These are phyloP conservation scores for Mormyrops boulengeri DNA, from an alignment of 2,797 vertebrate species.

Conservation along the genomic window DNA sequence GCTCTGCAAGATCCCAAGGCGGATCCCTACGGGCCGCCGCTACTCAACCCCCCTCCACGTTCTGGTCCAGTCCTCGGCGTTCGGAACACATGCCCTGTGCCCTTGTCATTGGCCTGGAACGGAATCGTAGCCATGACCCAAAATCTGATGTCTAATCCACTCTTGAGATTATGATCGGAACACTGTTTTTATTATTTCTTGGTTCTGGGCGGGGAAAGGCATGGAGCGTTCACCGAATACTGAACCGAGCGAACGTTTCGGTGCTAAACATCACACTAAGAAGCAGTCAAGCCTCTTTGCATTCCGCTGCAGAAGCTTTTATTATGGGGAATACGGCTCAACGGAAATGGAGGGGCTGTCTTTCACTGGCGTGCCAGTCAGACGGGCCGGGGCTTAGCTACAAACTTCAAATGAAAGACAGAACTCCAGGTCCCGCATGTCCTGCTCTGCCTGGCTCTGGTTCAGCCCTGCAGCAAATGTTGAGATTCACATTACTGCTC, in stretches of 20 bases:
- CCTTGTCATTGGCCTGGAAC: not conserved
- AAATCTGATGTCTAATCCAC: not conserved
- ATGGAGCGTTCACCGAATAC: not conserved
- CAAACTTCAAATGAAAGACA: not conserved
- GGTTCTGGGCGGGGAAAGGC: not conserved
- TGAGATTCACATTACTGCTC: not conserved
- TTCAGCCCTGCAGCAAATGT: not conserved
- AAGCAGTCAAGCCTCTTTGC: not conserved
- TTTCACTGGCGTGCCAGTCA: not conserved
- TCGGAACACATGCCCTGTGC: not conserved
- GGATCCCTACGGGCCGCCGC: not conserved
- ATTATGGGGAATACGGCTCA: not conserved
- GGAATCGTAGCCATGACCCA: not conserved
- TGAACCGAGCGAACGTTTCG: not conserved
- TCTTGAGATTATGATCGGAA: constrained; percentile 14
- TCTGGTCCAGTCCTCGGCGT: not conserved
- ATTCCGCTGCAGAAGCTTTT: not conserved
- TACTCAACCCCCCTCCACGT: not conserved
- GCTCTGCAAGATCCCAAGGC: constrained; percentile 23
- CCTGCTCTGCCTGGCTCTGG: not conserved
- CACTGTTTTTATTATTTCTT: not conserved
- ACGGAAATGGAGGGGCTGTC: not conserved
- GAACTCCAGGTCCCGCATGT: not conserved
- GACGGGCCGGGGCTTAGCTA: not conserved
- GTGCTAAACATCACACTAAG: constrained; percentile 4